Percentiles rank a stretch among this genome's conserved stretches.
These are phyloP conservation scores for Nasua narica DNA, from an alignment of 2,797 vertebrate genomes.

Conservation along the genomic window DNA sequence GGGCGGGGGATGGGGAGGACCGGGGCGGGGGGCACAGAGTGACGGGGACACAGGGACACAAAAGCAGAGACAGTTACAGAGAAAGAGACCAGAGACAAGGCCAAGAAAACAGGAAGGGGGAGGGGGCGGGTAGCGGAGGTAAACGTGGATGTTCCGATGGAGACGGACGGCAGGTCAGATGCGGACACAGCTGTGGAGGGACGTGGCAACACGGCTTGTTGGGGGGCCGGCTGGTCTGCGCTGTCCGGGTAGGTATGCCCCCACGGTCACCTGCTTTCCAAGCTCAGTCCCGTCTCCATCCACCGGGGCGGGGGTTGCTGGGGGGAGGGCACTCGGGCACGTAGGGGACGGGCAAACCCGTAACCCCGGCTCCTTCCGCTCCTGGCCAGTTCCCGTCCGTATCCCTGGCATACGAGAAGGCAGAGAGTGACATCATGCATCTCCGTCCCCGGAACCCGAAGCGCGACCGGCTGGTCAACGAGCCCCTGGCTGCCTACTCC, in stretches of 20 bases:
- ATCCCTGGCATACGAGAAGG: conserved; percentile 91
- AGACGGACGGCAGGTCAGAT: not conserved
- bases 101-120: not conserved
- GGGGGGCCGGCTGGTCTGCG: not conserved
- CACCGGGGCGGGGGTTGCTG: accelerated
- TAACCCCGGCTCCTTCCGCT: not conserved
- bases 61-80: not conserved
- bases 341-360: not conserved
- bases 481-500: conserved; percentile 90
- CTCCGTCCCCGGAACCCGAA: conserved; percentile 91
- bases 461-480: conserved; percentile 88
- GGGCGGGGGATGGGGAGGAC: too few relatives aligned
- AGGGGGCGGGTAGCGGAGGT: not conserved
- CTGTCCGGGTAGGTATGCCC: not conserved
- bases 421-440: conserved; percentile 94
- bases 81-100: not conserved
- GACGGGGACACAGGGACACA: not conserved
- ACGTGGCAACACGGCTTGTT: not conserved
- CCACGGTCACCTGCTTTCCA: not conserved
- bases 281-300: not conserved
- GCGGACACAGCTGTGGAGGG: not conserved
- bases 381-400: conserved; percentile 89
- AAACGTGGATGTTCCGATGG: not conserved
- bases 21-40: not conserved
- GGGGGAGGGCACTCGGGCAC: too few relatives aligned